Base-by-base conservation (phyloP, 2,113 vertebrate species). In the Pionites leucogaster region DNA sequence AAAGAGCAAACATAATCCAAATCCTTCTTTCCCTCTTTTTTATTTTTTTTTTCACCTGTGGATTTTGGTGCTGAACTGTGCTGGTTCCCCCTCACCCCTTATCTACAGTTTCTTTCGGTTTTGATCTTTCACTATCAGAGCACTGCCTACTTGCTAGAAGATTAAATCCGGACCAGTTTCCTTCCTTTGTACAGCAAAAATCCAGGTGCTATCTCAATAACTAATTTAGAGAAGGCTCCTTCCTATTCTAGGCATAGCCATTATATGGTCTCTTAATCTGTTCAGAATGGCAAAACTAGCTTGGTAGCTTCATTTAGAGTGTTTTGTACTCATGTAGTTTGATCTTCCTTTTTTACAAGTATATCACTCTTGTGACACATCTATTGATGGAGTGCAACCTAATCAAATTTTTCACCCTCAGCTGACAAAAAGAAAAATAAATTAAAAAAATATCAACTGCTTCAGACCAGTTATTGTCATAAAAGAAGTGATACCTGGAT, bases 201-300 rank as follows among this genome's bases (percentile, higher is more conserved):
- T 81, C 44, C 72, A 81, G 59, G 63, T 88, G 59, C 22, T 67
- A 67, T 81, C 92, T 88, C 83, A 95, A 63, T 31, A 63, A n/a
- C 50, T 83, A 46, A 47, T 83, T 91, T 60, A 35, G 17, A 81
- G 16, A 25, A 83, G 49, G 7, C 20, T 92, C 49, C 17, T 69
- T 69, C 71, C 39, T 67, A 4, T 78, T 72, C 31, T 37, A 72
- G 47, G 11, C 27, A 39, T 17, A 80, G 23, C 9, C 14, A 52
- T 22, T 24, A 78, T 33, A 84, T 2, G 4, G 13, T 53, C 25
- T 60, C 5, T 69, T 35, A 69, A 57, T 20, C 71, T 90, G 44
- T 39, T 64, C 71, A 35, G 81, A 80, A 71, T 14, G 20, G 44
- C 62, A 76, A 64, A 75, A 42, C 16, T 29, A 39, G 7, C 63